Base-by-base conservation (phyloP, 1,140 invertebrate genomes). In the Drosophila punjabiensis region DNA sequence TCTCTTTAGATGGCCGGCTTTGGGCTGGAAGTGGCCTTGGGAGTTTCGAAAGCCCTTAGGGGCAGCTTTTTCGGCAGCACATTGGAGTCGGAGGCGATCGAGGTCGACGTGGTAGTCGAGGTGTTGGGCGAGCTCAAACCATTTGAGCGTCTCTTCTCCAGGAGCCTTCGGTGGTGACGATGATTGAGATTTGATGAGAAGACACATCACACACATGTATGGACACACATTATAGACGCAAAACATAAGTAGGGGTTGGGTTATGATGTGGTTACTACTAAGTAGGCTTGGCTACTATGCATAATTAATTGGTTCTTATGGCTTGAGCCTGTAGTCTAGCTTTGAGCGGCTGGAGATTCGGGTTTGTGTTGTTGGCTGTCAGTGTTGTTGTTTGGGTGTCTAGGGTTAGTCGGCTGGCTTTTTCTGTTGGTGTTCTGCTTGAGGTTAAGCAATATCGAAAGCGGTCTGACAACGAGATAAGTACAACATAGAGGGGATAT, bases 401-500 rank as follows among this genome's bases (percentile, higher is more conserved):
- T 81, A 61, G 28, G 20, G 58, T 61, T 81, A 80, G 78, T 47
- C 47, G 67, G 79, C 63, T 59, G 60, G 35, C 59, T 58, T 68
- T 65, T 70, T 69, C 43, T 69, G 37, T 70, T 70, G 65, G 14
- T 37, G 70, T 7, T 32, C 68, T 53, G 65, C 73, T 81, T 79
- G 55, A 50, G 52, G 7, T 28, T 69, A 75, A 90, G 87, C 87
- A 78, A 74, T 85, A 90, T 56, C 67, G 86, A 90, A 90, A 86
- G 86, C 82, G 71, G 55, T 82, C 86, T 90, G 86, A 60, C 82
- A 81, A 86, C 76, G 71, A 69, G 60, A 89, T 47, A 74, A 61
- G 50, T 73, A 89, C 85, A 89, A 87, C 69, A 87, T 81, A 87
- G 33, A 69, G 20, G 33, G 43, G 7, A 64, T 30, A 66, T 45